phyloP scores from a whole-genome alignment of 1,140 invertebrate genomes.

The Megalopta genalis region DNA sequence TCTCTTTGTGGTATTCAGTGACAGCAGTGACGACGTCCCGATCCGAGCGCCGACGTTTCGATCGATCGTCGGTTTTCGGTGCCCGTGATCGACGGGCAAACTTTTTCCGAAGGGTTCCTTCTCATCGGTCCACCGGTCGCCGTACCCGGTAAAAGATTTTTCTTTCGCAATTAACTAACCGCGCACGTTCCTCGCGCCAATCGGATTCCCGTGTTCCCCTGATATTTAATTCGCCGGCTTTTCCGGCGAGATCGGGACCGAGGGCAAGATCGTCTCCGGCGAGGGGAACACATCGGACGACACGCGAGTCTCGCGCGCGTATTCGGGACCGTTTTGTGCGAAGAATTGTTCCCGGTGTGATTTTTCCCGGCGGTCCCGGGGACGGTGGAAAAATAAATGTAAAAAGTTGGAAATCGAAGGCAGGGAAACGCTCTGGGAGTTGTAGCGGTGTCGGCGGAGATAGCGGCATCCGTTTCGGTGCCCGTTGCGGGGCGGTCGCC shows the following conservation, averaged over 20 bases:
- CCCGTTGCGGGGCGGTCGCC: constrained; percentile 78
- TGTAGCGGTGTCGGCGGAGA: constrained; percentile 43
- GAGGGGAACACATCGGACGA: too few relatives aligned
- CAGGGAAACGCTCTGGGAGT: constrained; percentile 28
- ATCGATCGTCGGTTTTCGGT: not conserved
- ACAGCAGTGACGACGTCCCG: not conserved
- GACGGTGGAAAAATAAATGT: not conserved
- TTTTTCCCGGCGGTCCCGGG: not conserved
- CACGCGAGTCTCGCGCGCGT: too few relatives aligned
- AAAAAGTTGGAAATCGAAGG: constrained; percentile 9
- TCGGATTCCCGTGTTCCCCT: too few relatives aligned
- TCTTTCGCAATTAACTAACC: too few relatives aligned
- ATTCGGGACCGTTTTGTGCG: not conserved
- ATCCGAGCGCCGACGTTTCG: not conserved
- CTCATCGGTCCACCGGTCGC: not conserved
- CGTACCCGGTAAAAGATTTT: too few relatives aligned
- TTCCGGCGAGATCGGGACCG: too few relatives aligned
- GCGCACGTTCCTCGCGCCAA: too few relatives aligned
- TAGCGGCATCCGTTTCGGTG: constrained; percentile 72
- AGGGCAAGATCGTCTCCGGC: too few relatives aligned
- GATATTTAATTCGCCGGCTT: not conserved
- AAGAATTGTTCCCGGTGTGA: not conserved
- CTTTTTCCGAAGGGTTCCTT: not conserved
- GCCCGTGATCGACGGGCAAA: not conserved
- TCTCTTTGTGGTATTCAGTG: not conserved